These are phyloP conservation scores for Apis mellifera DNA, from an alignment of 1,140 invertebrate species.

Conservation along the genomic window Amel_HAv3.1 CM009934.2:12196001-12196500, in stretches of 20 bases:
- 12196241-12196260: slow-evolving; percentile 12
- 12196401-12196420: background rate
- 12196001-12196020: background rate
- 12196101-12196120: slow-evolving; percentile 30
- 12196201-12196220: background rate
- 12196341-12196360: background rate
- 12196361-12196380: too few species aligned
- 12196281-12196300: background rate
- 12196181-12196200: slow-evolving; percentile 7
- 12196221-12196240: slow-evolving; percentile 1
- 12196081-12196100: background rate
- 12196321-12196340: background rate
- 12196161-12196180: slow-evolving; percentile 18
- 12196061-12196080: background rate
- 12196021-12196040: background rate
- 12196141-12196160: background rate
- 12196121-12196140: background rate
- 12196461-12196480: slow-evolving; percentile 4
- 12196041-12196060: too few species aligned
- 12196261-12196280: background rate
- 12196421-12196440: background rate
- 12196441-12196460: slow-evolving; percentile 1
- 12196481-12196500: slow-evolving; percentile 25
- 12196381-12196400: background rate
- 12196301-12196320: slow-evolving; percentile 2